Percentiles rank a stretch among this genome's conserved stretches.
These are phyloP conservation scores for Cepaea hortensis DNA, from an alignment of 2,888 invertebrate genomes.

Conservation along the genomic window DNA sequence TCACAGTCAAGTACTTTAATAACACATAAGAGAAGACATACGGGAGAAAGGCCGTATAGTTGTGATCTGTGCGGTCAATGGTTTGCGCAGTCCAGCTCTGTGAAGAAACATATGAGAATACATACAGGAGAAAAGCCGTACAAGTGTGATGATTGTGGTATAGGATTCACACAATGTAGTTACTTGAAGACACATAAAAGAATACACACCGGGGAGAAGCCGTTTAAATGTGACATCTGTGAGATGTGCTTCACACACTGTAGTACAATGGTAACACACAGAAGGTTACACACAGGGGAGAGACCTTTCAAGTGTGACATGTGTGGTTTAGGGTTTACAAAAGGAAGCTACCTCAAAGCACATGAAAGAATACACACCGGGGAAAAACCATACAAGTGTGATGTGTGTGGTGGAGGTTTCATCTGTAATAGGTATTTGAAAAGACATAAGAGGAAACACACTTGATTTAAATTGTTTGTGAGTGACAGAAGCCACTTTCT, in stretches of 20 bases:
- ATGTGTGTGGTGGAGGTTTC: neutral
- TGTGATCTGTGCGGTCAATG: neutral
- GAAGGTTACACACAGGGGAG: slow-evolving; percentile 37
- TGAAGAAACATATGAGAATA: neutral
- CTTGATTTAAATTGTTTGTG: too few relatives aligned
- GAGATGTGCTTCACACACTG: neutral
- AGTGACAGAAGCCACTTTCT: too few relatives aligned
- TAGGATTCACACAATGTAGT: neutral
- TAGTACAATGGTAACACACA: neutral
- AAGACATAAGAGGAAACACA: neutral
- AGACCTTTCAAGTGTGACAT: slow-evolving; percentile 7
- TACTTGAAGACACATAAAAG: neutral
- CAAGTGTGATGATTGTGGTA: neutral
- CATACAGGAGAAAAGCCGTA: slow-evolving; percentile 16
- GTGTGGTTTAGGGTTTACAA: neutral
- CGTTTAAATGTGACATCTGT: slow-evolving; percentile 6
- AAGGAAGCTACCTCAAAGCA: neutral
- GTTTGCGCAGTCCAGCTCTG: neutral
- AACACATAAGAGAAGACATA: slow-evolving; percentile 5
- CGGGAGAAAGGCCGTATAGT: neutral
- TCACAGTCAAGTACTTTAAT: neutral
- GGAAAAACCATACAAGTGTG: slow-evolving; percentile 1
- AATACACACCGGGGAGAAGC: neutral
- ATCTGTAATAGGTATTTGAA: neutral
- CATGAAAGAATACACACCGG: slow-evolving; percentile 2